phyloP scores from a whole-genome alignment of 1,140 invertebrate genomes.

The Paralvinella palmiformis region DNA sequence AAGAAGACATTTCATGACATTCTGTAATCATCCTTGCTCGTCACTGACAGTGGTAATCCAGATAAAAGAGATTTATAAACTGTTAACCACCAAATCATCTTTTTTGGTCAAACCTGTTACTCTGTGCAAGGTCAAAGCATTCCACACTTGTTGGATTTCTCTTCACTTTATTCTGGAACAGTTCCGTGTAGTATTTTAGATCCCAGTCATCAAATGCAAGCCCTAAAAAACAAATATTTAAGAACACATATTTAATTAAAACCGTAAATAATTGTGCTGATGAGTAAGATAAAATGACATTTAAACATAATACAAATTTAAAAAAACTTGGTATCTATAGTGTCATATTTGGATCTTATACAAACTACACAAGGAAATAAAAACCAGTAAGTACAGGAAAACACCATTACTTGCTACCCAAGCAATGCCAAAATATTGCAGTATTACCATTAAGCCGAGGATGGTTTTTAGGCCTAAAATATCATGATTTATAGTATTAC shows the following conservation, averaged over 20 bases:
- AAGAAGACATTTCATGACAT: not conserved
- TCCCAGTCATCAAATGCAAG: constrained; percentile 53
- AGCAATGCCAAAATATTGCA: too few species aligned
- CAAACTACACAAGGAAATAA: not conserved
- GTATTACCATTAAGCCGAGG: too few species aligned
- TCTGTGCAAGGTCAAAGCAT: constrained; percentile 97
- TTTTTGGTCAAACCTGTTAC: constrained; percentile 71
- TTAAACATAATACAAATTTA: constrained; percentile 28
- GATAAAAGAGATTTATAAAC: too few species aligned
- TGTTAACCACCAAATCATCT: too few species aligned
- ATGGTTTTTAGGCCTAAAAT: too few species aligned
- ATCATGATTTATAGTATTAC: too few species aligned
- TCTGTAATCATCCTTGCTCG: too few species aligned
- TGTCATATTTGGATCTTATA: not conserved
- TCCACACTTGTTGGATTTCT: constrained; percentile 96
- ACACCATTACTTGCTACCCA: not conserved
- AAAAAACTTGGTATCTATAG: not conserved
- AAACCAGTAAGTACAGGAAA: not conserved
- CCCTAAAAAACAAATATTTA: constrained; percentile 28
- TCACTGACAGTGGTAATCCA: not conserved
- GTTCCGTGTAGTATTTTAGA: constrained; percentile 51
- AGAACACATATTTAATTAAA: not conserved
- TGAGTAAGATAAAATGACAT: not conserved
- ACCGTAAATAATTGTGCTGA: not conserved
- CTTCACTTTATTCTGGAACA: constrained; percentile 64